Evolutionary conservation across 2,113 vertebrate species (phyloP).

Genomic region (Coreoperca whiteheadi): DNA sequence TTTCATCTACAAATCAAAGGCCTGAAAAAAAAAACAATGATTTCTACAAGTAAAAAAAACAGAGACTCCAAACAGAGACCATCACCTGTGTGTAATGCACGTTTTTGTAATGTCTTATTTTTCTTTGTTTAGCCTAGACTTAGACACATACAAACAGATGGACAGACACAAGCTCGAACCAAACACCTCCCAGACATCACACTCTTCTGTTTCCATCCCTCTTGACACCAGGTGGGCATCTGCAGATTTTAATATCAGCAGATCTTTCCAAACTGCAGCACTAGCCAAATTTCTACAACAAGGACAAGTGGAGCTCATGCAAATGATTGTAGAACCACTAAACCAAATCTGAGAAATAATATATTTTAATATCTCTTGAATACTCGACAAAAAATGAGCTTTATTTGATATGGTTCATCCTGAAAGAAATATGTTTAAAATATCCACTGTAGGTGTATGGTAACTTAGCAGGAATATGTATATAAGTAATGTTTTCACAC

Average conservation of each 20-base stretch:
- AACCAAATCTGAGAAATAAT: conserved; percentile 41
- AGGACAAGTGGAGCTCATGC: conserved; percentile 52
- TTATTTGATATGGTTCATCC: conserved; percentile 1
- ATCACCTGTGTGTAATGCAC: conserved; percentile 44
- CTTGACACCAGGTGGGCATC: conserved; percentile 63
- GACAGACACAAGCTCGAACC: conserved; percentile 33
- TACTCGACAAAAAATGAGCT: conserved; percentile 27
- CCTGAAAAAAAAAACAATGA: conserved; percentile 25
- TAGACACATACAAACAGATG: conserved; percentile 47
- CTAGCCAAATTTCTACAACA: conserved; percentile 54
- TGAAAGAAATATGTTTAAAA: not conserved
- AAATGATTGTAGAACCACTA: conserved; percentile 56
- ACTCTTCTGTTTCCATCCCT: conserved; percentile 50
- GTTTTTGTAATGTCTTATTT: conserved; percentile 8
- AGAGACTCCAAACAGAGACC: conserved; percentile 24
- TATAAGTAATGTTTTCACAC: not conserved
- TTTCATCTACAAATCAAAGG: conserved; percentile 61
- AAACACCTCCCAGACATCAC: conserved; percentile 44
- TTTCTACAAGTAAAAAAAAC: conserved; percentile 22
- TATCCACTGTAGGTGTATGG: not conserved
- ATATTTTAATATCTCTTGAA: conserved; percentile 37
- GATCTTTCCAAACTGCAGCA: conserved; percentile 47
- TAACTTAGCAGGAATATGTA: not conserved
- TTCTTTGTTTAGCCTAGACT: conserved; percentile 13
- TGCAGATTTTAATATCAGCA: conserved; percentile 65